Conservation (phyloP, 2,888 invertebrate species). For the Drosophila prolongata region DNA sequence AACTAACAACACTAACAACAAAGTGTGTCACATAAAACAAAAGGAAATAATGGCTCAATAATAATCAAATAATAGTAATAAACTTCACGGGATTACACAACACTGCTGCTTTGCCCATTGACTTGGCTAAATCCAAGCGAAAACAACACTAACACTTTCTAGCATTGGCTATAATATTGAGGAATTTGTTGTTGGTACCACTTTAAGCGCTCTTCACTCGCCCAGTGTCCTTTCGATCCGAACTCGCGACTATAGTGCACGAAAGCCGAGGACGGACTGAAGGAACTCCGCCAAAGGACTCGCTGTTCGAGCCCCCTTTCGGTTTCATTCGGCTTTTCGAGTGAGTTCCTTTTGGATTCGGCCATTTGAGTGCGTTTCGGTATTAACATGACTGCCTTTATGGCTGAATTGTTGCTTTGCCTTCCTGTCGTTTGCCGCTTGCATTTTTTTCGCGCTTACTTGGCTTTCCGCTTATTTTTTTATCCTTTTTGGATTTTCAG, state of each 20-base stretch:
- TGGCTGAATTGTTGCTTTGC: constrained; percentile 27
- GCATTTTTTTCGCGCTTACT: constrained; percentile 48
- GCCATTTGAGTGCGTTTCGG: constrained; percentile 22
- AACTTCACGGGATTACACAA: constrained; percentile 62
- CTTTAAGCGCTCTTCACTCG: constrained; percentile 15
- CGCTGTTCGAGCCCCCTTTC: constrained; percentile 27
- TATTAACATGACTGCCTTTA: constrained; percentile 12
- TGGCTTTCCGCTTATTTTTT: constrained; percentile 30
- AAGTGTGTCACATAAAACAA: constrained; percentile 36
- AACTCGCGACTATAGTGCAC: constrained; percentile 71
- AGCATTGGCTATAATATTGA: constrained; percentile 44
- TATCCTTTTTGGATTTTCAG: constrained; percentile 26
- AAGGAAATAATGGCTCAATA: not conserved
- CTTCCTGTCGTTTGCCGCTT: constrained; percentile 57
- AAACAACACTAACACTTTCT: constrained; percentile 54
- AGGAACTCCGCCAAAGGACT: constrained; percentile 46
- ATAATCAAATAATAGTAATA: not conserved
- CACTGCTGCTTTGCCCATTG: constrained; percentile 45
- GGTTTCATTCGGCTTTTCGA: constrained; percentile 42
- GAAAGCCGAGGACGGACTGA: constrained; percentile 83
- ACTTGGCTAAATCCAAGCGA: constrained; percentile 60
- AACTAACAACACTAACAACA: constrained; percentile 46
- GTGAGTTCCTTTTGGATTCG: constrained; percentile 29
- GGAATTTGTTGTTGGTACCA: constrained; percentile 42
- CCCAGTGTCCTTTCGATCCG: constrained; percentile 26